These are phyloP conservation scores for Catostylus mosaicus DNA, from an alignment of 30 jellyfish, hydroid and myxozoan species.

Conservation along the genomic window DNA sequence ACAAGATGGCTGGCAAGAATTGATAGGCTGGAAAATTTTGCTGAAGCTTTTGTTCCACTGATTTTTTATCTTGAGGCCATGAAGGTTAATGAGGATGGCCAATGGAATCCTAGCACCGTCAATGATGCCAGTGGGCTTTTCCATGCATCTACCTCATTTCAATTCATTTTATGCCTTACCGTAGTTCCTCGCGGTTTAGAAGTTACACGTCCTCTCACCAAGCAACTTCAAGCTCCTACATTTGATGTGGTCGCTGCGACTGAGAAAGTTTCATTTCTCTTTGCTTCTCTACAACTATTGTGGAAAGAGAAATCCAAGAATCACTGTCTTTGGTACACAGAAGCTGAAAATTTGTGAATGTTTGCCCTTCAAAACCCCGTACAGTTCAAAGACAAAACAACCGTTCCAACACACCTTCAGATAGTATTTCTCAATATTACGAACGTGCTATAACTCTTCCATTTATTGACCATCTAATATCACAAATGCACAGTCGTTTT, in stretches of 20 bases:
- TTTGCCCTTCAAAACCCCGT: too few relatives aligned
- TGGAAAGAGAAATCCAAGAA: constrained; percentile 6
- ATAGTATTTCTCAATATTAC: too few relatives aligned
- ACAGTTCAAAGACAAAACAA: too few relatives aligned
- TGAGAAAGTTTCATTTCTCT: constrained; percentile 27
- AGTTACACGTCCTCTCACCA: constrained; percentile 54
- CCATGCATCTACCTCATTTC: constrained; percentile 24
- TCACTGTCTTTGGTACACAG: constrained; percentile 35
- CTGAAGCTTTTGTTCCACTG: constrained; percentile 21
- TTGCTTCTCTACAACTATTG: neutral
- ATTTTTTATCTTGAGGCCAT: constrained; percentile 46
- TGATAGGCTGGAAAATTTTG: constrained; percentile 57
- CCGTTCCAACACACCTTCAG: too few relatives aligned
- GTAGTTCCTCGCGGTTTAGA: too few relatives aligned
- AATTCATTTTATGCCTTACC: constrained; percentile 26
- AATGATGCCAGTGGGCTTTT: constrained; percentile 52
- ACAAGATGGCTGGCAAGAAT: constrained; percentile 21
- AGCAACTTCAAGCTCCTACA: constrained; percentile 34
- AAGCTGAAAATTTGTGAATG: too few relatives aligned
- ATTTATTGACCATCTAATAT: too few relatives aligned
- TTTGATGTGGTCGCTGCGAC: too few relatives aligned
- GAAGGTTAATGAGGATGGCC: constrained; percentile 20
- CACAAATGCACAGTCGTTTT: too few relatives aligned
- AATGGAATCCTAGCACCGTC: constrained; percentile 25
- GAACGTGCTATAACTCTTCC: too few relatives aligned